Percentiles rank a stretch among this genome's conserved stretches.
These are phyloP conservation scores for Anoplophora glabripennis DNA, from an alignment of 1,140 invertebrate genomes.

Conservation along the genomic window DNA sequence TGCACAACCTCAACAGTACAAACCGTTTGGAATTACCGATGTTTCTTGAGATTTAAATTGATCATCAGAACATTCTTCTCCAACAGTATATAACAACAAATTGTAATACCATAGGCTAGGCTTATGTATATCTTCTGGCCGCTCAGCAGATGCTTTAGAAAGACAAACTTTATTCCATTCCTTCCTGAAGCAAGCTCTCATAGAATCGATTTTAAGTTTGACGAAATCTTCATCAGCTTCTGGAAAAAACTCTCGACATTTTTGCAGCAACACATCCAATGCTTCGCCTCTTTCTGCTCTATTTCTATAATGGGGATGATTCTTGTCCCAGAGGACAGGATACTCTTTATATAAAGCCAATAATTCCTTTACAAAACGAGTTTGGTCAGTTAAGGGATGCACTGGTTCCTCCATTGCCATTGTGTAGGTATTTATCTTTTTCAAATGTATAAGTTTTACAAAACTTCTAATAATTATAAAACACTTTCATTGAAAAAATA, in stretches of 20 bases:
- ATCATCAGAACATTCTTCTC: slow-evolving; percentile 21
- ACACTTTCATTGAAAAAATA: no score
- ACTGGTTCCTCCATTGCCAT: no score
- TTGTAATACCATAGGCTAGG: slow-evolving; percentile 35
- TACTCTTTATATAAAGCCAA: slow-evolving; percentile 25
- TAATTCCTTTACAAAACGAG: slow-evolving; percentile 28
- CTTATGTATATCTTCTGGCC: slow-evolving; percentile 25
- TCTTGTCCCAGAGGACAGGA: slow-evolving; percentile 30
- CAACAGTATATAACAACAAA: slow-evolving; percentile 27
- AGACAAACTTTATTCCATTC: slow-evolving; percentile 29
- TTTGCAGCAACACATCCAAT: slow-evolving; percentile 25
- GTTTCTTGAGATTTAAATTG: not conserved
- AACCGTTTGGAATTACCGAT: not conserved
- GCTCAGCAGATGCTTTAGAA: slow-evolving; percentile 10
- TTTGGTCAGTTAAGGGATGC: no score
- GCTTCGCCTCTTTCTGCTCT: slow-evolving; percentile 20
- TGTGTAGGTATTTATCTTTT: no score
- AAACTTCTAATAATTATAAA: no score
- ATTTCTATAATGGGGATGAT: slow-evolving; percentile 28
- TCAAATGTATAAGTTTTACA: no score
- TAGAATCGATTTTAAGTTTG: slow-evolving; percentile 27
- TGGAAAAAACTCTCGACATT: slow-evolving; percentile 29
- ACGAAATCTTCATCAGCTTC: slow-evolving; percentile 34
- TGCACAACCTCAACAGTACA: not conserved
- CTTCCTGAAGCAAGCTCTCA: slow-evolving; percentile 28